Conservation (phyloP, 2,113 vertebrate species). For the Hyperopisus bebe region DNA sequence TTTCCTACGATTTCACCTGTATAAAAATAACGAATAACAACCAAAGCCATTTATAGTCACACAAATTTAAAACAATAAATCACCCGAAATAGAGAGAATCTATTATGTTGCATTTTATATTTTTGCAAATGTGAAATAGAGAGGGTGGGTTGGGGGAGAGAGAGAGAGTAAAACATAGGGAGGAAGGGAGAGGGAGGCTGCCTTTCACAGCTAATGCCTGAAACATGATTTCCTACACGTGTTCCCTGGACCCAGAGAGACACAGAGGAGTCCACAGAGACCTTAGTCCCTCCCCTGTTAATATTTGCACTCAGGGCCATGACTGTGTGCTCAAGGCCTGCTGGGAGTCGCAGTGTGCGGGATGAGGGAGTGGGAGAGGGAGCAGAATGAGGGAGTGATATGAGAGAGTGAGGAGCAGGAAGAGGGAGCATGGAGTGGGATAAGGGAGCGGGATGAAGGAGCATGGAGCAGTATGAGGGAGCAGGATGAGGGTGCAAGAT, state of each 20-base stretch:
- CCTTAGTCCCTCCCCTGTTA: slow-evolving; percentile 44
- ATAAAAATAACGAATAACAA: not conserved
- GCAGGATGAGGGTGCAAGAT: slow-evolving; percentile 23
- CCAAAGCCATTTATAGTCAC: not conserved
- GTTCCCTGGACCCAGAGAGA: slow-evolving; percentile 41
- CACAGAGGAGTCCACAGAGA: slow-evolving; percentile 38
- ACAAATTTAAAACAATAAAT: not conserved
- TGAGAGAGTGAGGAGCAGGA: not conserved
- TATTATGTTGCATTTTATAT: slow-evolving; percentile 9
- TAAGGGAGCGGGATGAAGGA: not conserved
- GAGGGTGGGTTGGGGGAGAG: slow-evolving; percentile 25
- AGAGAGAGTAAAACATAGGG: not conserved
- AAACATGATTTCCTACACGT: slow-evolving; percentile 55
- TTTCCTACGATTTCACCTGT: not conserved
- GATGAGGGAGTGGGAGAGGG: slow-evolving; percentile 31
- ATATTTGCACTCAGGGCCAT: slow-evolving; percentile 54
- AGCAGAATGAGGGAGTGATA: not conserved
- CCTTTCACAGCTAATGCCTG: slow-evolving; percentile 36
- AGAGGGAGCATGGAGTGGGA: not conserved
- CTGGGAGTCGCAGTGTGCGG: slow-evolving; percentile 44
- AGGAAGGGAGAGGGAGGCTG: not conserved
- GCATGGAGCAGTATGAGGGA: slow-evolving; percentile 32
- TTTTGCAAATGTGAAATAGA: not conserved
- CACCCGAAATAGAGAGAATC: not conserved
- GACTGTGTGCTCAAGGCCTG: slow-evolving; percentile 59